Evolutionary conservation across 37 sponge, comb jelly and placozoan genomes (phyloP).

Genomic region (Diacarnus erythraeanus): DNA sequence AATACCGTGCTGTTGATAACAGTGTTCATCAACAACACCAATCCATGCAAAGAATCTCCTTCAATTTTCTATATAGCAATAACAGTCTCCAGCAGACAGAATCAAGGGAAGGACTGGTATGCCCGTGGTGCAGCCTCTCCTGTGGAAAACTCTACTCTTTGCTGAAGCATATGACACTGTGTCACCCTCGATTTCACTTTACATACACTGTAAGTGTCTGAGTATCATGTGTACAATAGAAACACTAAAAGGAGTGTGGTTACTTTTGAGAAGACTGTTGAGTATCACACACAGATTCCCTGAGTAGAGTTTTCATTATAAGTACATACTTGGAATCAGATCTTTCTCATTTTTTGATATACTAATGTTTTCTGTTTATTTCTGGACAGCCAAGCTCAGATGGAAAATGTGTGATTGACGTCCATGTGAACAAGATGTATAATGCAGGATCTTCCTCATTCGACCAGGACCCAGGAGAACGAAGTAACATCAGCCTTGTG

Average conservation of each 20-base stretch:
- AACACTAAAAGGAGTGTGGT: too few relatives aligned
- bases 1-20: background rate
- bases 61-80: slow-evolving; percentile 84
- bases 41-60: slow-evolving; percentile 32
- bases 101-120: slow-evolving; percentile 34
- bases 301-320: too few relatives aligned
- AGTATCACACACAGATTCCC: too few relatives aligned
- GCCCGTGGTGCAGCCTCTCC: slow-evolving; percentile 82
- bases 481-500: slow-evolving; percentile 6
- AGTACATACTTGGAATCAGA: too few relatives aligned
- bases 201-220: slow-evolving; percentile 62
- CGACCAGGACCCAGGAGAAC: slow-evolving; percentile 42
- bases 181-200: slow-evolving; percentile 81
- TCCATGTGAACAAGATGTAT: slow-evolving; percentile 69
- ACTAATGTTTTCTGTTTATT: background rate
- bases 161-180: slow-evolving; percentile 77
- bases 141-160: slow-evolving; percentile 64
- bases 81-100: slow-evolving; percentile 87
- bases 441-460: slow-evolving; percentile 5
- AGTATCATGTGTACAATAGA: background rate
- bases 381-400: slow-evolving; percentile 18
- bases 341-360: background rate
- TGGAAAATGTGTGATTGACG: slow-evolving; percentile 36
- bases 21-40: background rate
- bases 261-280: too few relatives aligned